These are phyloP conservation scores for Addax nasomaculatus DNA, from an alignment of 2,113 vertebrate genomes.

Conservation along the genomic window DNA sequence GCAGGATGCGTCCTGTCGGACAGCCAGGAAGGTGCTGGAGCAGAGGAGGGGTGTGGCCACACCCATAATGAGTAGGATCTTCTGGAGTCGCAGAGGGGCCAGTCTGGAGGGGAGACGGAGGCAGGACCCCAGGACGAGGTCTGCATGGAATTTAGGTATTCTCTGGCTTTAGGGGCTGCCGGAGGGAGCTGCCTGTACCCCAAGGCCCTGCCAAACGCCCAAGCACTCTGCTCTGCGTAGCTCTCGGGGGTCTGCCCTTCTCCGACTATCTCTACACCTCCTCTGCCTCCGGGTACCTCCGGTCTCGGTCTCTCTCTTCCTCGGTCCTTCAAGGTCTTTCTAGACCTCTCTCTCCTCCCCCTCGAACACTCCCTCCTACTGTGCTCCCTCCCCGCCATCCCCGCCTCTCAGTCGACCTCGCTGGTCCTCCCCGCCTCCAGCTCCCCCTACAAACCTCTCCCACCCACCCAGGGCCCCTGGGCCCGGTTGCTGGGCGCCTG, in stretches of 20 bases:
- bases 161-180: not conserved
- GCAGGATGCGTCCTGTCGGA: not conserved
- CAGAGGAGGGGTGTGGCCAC: accelerated
- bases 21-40: not conserved
- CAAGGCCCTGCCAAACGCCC: not conserved
- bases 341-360: not conserved
- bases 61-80: not conserved
- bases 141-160: not conserved
- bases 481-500: not conserved
- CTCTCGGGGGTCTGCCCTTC: not conserved
- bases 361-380: not conserved
- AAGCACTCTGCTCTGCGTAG: not conserved
- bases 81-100: not conserved
- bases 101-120: not conserved
- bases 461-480: not conserved
- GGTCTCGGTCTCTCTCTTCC: not conserved
- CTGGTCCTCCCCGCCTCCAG: accelerated
- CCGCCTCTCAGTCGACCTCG: not conserved
- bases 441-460: not conserved
- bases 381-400: not conserved
- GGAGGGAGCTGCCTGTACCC: not conserved
- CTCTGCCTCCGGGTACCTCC: not conserved
- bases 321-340: not conserved
- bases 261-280: not conserved
- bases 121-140: not conserved